Evolutionary conservation across 1,140 invertebrate species (phyloP).

Genomic region (Trachymyrmex septentrionalis): DNA sequence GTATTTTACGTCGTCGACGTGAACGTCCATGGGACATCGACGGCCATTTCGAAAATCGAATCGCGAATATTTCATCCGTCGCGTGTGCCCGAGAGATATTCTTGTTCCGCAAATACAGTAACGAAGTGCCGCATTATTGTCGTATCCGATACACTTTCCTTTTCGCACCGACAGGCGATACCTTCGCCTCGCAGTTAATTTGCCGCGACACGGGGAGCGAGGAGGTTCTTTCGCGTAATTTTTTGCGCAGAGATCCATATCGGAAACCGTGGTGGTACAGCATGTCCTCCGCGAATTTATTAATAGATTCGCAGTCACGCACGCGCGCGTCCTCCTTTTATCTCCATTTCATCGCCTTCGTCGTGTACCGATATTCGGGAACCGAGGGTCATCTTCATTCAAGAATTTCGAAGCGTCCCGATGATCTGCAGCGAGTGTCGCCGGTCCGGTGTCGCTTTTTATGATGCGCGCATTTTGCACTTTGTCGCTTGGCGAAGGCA

Average conservation of each 20-base stretch:
- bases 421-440: neutral
- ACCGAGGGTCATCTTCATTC: neutral
- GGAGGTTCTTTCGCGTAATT: neutral
- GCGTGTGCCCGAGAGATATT: neutral
- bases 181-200: conserved; percentile 23
- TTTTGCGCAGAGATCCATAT: conserved; percentile 42
- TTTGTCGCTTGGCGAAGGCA: conserved; percentile 8
- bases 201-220: neutral
- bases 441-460: conserved; percentile 15
- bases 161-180: conserved; percentile 4
- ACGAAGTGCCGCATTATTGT: neutral
- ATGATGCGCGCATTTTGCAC: conserved; percentile 30
- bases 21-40: neutral
- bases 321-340: conserved; percentile 22
- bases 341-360: conserved; percentile 17
- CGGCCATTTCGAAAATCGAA: neutral
- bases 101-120: neutral
- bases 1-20: neutral
- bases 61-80: conserved; percentile 18
- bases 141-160: conserved; percentile 34
- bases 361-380: conserved; percentile 26
- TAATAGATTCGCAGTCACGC: conserved; percentile 55
- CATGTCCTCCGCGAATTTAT: conserved; percentile 39
- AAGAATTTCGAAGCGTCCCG: conserved; percentile 10
- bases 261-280: neutral